Conservation (phyloP, 1,140 invertebrate genomes). For the Planococcus citri region DNA sequence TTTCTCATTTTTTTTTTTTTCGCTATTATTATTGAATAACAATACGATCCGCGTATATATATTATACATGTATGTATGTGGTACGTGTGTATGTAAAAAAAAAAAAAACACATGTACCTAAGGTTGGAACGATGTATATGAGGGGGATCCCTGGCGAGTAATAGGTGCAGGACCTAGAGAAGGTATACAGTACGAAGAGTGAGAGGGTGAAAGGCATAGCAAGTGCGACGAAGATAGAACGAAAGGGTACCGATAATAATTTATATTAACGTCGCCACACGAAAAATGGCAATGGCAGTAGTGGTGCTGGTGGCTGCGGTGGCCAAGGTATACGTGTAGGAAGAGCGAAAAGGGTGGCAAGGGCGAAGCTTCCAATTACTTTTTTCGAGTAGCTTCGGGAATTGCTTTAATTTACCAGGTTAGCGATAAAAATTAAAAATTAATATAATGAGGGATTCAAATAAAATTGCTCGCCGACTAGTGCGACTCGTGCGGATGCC, state of each 20-base stretch:
- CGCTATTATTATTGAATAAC: no score
- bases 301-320: no score
- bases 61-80: no score
- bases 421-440: constrained; percentile 21
- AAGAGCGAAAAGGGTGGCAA: background rate
- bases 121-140: no score
- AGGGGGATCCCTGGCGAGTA: no score
- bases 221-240: background rate
- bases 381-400: constrained; percentile 17
- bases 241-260: constrained; percentile 19
- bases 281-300: background rate
- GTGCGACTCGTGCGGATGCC: background rate
- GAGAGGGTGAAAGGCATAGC: no score
- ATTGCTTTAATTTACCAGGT: constrained; percentile 18
- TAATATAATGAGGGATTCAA: constrained; percentile 20
- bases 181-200: no score
- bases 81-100: no score
- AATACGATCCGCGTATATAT: no score
- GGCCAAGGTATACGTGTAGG: background rate
- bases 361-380: constrained; percentile 15
- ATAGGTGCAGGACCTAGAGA: no score
- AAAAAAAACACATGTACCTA: no score
- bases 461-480: constrained; percentile 12
- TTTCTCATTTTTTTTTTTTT: no score
- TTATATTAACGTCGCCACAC: constrained; percentile 13